Evolutionary conservation across 2,888 invertebrate species (phyloP).

Genomic region (Odontomyia ornata): DNA sequence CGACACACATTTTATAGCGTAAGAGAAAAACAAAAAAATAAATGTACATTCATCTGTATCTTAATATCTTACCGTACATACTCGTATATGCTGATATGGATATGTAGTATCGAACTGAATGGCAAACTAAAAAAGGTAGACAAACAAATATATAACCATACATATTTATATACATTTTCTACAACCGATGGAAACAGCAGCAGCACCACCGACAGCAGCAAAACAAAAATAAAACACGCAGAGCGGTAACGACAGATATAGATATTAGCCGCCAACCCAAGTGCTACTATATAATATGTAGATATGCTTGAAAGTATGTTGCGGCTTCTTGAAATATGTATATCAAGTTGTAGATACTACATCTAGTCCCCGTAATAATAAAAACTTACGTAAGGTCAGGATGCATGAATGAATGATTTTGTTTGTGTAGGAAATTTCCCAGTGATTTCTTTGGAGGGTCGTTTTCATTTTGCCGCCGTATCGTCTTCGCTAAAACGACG

Average conservation of each 20-base stretch:
- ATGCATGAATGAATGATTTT: constrained; percentile 35
- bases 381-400: constrained; percentile 39
- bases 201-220: too few species aligned
- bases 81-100: background rate
- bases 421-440: constrained; percentile 34
- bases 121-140: constrained; percentile 20
- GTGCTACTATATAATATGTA: background rate
- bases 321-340: background rate
- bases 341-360: background rate
- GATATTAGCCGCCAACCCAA: constrained; percentile 11
- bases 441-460: constrained; percentile 32
- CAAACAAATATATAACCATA: background rate
- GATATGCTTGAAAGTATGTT: background rate
- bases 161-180: too few species aligned
- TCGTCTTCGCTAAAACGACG: background rate
- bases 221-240: too few species aligned
- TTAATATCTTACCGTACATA: constrained; percentile 1
- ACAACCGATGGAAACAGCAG: too few species aligned
- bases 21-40: constrained; percentile 1
- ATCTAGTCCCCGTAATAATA: constrained; percentile 42
- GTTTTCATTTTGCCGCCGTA: background rate
- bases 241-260: too few species aligned
- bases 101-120: constrained; percentile 15
- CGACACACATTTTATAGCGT: background rate
- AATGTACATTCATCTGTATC: constrained; percentile 16